phyloP scores from a whole-genome alignment of 2,797 vertebrate species.

The Nyctalus aviator region DNA sequence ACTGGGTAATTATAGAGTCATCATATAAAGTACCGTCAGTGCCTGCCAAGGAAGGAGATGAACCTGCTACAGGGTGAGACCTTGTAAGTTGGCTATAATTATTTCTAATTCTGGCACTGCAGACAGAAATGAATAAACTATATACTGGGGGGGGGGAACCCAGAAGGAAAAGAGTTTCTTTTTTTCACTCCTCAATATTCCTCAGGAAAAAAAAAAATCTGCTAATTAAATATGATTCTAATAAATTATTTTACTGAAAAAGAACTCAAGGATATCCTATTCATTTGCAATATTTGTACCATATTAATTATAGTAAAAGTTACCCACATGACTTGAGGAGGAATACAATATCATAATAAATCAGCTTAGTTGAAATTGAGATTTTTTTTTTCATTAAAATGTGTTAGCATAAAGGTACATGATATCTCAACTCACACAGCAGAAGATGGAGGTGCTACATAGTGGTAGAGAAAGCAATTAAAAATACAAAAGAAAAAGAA shows the following conservation, averaged over 20 bases:
- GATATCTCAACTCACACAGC: not conserved
- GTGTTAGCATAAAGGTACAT: constrained; percentile 46
- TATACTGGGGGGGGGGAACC: too few relatives aligned
- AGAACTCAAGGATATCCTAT: not conserved
- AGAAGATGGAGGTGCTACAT: constrained; percentile 39
- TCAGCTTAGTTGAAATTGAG: constrained; percentile 51
- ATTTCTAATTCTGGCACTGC: constrained; percentile 67
- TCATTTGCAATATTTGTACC: not conserved
- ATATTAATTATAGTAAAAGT: constrained; percentile 24
- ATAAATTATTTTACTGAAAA: constrained; percentile 12
- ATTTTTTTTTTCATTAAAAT: constrained; percentile 42
- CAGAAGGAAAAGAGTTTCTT: not conserved
- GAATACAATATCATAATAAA: constrained; percentile 42
- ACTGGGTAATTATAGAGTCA: constrained; percentile 83
- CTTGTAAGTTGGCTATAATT: constrained; percentile 70
- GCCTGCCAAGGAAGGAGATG: constrained; percentile 54
- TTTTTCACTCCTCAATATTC: not conserved
- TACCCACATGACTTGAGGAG: constrained; percentile 11
- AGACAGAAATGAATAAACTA: constrained; percentile 48
- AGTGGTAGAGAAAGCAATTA: not conserved
- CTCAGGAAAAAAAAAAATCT: not conserved
- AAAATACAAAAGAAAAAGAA: not conserved
- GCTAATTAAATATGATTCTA: constrained; percentile 9
- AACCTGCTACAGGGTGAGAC: constrained; percentile 65
- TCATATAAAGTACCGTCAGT: constrained; percentile 79